phyloP scores from a whole-genome alignment of 2,888 invertebrate species.

The Meganola albula region DNA sequence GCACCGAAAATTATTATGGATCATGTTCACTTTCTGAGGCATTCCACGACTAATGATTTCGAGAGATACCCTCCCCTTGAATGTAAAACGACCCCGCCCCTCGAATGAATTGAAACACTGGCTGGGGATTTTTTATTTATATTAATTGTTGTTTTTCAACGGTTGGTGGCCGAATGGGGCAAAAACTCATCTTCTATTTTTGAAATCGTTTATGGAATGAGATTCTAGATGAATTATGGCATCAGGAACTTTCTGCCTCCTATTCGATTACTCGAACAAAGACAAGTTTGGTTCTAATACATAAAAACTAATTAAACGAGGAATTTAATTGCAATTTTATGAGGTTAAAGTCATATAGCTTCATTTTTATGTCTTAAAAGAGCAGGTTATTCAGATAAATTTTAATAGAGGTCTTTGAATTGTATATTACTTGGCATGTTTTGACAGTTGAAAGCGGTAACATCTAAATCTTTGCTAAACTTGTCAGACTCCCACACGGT shows the following conservation, averaged over 20 bases:
- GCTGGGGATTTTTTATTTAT: slow-evolving; percentile 51
- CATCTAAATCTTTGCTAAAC: slow-evolving; percentile 46
- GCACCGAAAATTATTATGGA: slow-evolving; percentile 70
- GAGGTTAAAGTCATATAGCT: slow-evolving; percentile 14
- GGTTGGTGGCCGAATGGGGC: slow-evolving; percentile 52
- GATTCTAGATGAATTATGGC: slow-evolving; percentile 30
- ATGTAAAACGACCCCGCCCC: slow-evolving; percentile 74
- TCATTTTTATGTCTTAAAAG: slow-evolving; percentile 15
- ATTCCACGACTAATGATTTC: slow-evolving; percentile 75
- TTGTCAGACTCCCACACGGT: slow-evolving; percentile 37
- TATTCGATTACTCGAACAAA: slow-evolving; percentile 22
- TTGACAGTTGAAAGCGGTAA: slow-evolving; percentile 44
- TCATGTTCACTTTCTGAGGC: slow-evolving; percentile 59
- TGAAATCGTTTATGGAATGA: slow-evolving; percentile 27
- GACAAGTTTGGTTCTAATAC: slow-evolving; percentile 23
- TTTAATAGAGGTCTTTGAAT: slow-evolving; percentile 32
- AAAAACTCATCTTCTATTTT: slow-evolving; percentile 35
- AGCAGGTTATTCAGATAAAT: slow-evolving; percentile 25
- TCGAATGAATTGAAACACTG: slow-evolving; percentile 75
- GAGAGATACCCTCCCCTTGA: slow-evolving; percentile 75
- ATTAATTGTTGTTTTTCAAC: slow-evolving; percentile 72
- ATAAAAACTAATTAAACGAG: slow-evolving; percentile 17
- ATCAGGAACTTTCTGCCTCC: slow-evolving; percentile 24
- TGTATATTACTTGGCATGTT: slow-evolving; percentile 35
- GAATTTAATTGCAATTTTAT: slow-evolving; percentile 22